These are phyloP conservation scores for Sympetrum striolatum DNA, from an alignment of 2,888 invertebrate species.

Conservation along the genomic window DNA sequence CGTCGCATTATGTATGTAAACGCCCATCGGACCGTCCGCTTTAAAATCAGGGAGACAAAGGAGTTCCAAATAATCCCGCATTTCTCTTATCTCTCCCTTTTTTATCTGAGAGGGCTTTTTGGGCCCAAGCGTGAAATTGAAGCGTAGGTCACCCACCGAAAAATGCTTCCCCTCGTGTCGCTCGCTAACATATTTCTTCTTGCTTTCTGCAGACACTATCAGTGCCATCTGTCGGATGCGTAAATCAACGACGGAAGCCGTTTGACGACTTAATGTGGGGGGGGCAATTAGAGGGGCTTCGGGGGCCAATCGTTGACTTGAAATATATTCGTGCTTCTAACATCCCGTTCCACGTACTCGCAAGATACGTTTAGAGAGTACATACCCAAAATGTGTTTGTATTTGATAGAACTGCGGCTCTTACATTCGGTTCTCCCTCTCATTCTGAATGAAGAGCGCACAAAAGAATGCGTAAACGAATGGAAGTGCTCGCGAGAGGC, in stretches of 20 bases:
- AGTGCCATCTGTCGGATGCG: not conserved
- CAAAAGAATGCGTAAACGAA: too few relatives aligned
- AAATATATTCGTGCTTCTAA: too few relatives aligned
- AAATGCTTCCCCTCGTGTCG: not conserved
- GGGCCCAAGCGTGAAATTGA: slow-evolving; percentile 18
- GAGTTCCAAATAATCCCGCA: not conserved
- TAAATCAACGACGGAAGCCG: not conserved
- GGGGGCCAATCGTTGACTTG: too few relatives aligned
- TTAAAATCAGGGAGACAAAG: not conserved
- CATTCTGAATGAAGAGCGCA: too few relatives aligned
- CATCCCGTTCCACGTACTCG: too few relatives aligned
- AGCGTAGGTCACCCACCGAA: not conserved
- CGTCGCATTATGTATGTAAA: not conserved
- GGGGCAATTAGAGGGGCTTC: too few relatives aligned
- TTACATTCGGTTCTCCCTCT: too few relatives aligned
- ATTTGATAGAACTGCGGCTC: too few relatives aligned
- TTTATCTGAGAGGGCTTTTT: not conserved
- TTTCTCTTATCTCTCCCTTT: not conserved
- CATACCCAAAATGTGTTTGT: too few relatives aligned
- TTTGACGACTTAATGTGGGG: too few relatives aligned
- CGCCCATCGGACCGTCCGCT: not conserved
- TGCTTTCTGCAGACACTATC: slow-evolving; percentile 3
- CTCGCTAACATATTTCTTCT: slow-evolving; percentile 7
- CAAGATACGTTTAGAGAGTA: too few relatives aligned
- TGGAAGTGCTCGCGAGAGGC: too few relatives aligned